Percentiles rank a stretch among this genome's conserved stretches.
phyloP scores from a whole-genome alignment of 92 coral and sea anemone genomes.

The Phymanthus crucifer region DNA sequence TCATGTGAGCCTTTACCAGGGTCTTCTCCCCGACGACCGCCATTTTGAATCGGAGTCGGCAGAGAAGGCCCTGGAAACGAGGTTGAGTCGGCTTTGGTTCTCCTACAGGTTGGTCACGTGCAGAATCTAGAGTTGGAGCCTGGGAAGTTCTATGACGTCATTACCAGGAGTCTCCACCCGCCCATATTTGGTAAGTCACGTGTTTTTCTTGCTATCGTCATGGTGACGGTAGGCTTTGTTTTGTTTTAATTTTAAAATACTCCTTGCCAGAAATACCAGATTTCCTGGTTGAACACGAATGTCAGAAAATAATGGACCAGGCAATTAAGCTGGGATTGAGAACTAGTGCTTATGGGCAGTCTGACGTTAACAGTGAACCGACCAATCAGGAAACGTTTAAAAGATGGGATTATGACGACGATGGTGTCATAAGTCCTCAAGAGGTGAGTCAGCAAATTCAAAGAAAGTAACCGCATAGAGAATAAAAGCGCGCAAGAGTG shows the following conservation, averaged over 20 bases:
- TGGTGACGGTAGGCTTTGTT: no score
- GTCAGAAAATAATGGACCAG: slow-evolving; percentile 58
- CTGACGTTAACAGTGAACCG: slow-evolving; percentile 57
- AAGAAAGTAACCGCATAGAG: no score
- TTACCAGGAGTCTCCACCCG: slow-evolving; percentile 37
- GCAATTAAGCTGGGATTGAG: slow-evolving; percentile 68
- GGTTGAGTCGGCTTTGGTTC: background rate
- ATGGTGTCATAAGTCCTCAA: slow-evolving; percentile 56
- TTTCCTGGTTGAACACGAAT: slow-evolving; percentile 71
- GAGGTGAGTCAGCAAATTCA: slow-evolving; percentile 47
- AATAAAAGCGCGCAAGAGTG: no score
- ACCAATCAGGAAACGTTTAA: slow-evolving; percentile 65
- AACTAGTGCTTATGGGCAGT: slow-evolving; percentile 64
- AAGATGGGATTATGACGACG: slow-evolving; percentile 77
- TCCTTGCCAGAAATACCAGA: slow-evolving; percentile 73
- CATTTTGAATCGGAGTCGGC: no score
- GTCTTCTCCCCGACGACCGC: no score
- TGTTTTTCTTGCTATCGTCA: background rate
- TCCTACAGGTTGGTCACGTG: slow-evolving; percentile 67
- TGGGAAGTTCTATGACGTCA: slow-evolving; percentile 60
- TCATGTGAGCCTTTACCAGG: no score
- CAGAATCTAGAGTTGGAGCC: slow-evolving; percentile 64
- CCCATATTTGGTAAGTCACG: slow-evolving; percentile 72
- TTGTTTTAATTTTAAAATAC: no score
- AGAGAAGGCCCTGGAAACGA: no score